Conservation (phyloP, 2,113 vertebrate genomes). For the Istiophorus platypterus region DNA sequence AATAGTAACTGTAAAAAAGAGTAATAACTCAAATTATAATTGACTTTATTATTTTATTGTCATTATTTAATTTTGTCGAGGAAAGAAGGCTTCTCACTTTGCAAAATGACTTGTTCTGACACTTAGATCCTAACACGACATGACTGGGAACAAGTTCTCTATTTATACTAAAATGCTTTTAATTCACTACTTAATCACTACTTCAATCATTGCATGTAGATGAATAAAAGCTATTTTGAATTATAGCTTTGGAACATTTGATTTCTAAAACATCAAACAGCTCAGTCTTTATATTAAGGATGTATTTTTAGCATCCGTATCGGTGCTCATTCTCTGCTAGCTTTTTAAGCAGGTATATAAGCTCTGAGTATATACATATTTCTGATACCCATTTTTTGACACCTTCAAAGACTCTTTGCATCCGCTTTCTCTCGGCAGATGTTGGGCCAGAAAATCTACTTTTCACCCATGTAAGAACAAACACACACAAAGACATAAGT, state of each 20-base stretch:
- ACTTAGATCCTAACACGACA: too few relatives aligned
- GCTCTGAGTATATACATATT: background rate
- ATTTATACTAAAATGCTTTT: background rate
- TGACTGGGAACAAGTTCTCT: too few relatives aligned
- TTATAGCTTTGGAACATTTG: background rate
- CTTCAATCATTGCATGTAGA: background rate
- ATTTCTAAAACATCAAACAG: background rate
- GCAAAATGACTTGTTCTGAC: too few relatives aligned
- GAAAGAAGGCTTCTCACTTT: too few relatives aligned
- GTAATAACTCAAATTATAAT: too few relatives aligned
- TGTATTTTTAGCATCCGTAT: background rate
- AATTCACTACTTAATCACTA: background rate
- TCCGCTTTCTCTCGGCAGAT: conserved; percentile 27
- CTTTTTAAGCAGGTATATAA: conserved; percentile 5
- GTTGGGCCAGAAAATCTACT: conserved; percentile 12
- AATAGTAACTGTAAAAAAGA: too few relatives aligned
- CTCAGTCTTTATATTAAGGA: background rate
- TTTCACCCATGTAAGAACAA: conserved; percentile 10
- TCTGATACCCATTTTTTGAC: conserved; percentile 7
- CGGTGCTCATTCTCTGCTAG: conserved; percentile 1
- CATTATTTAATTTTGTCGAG: too few relatives aligned
- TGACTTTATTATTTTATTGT: too few relatives aligned
- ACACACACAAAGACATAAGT: background rate
- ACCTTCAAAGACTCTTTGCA: conserved; percentile 30
- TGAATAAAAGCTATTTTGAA: background rate